Evolutionary conservation across 1,140 invertebrate species (phyloP), one percentile per base, ranked within the genome.

Genomic region (Andrena cerasifolii): DNA sequence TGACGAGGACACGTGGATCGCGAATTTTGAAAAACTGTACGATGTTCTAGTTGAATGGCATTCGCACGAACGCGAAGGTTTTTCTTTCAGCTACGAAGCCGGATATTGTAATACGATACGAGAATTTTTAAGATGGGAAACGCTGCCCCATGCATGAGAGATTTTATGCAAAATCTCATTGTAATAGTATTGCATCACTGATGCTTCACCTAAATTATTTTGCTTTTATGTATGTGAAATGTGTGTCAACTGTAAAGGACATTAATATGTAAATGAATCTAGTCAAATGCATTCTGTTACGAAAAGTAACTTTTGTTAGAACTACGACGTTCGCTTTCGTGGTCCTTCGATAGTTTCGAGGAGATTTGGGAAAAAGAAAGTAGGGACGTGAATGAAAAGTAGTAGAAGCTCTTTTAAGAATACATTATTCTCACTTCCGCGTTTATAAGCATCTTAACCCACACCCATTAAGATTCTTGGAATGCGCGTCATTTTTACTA

Each of bases 181-280:
- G 33, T 53, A 36, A 36, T 18, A 4, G 26, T 4, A 63, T 43
- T 73, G 12, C 12, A 26, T 53, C 33, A 65, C 16, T 63, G 33
- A 51, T 21, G 31, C 62, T 51, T 73, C 18, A 40, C 6, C 21
- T 53, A 18, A 45, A 70, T 59, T 63, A 73, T 40, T 65, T 65
- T 53, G 36, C 31, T 21, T 59, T 24, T 8, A 28, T 10, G 7
- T n/a, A 5, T n/a, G 2, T 40, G 14, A 14, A n/a, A 58, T n/a
- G 28, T 3, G 5, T 8, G 18, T 3, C 2, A 12, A 58, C n/a
- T 14, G 0, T 21, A 47, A 47, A 8, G 12, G 18, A 40, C 0
- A 43, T 28, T 16, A 2, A 24, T 16, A 36, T 33, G 33, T 18
- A 18, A 2, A 16, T 24, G 4, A 43, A 70, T 56, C 8, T 0